Conservation (phyloP, 2,113 vertebrate genomes). For the Fukomys damarensis region DNA sequence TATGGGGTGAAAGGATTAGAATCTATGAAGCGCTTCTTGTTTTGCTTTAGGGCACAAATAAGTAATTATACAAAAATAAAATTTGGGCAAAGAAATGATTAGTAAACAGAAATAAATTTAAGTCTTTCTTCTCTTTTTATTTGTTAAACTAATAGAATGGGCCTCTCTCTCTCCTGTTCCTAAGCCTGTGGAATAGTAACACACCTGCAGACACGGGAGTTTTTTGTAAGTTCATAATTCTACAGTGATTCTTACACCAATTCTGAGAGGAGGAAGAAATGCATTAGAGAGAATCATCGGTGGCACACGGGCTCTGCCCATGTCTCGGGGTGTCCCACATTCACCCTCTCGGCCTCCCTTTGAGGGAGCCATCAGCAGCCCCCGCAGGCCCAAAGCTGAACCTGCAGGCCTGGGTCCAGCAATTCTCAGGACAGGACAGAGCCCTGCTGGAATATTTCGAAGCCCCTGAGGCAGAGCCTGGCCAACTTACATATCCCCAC, state of each 20-base stretch:
- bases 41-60: slow-evolving; percentile 29
- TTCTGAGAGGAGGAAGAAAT: not conserved
- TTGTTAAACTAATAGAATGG: not conserved
- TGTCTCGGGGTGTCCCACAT: not conserved
- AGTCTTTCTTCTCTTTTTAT: not conserved
- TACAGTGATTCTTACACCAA: not conserved
- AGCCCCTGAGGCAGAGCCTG: not conserved
- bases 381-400: not conserved
- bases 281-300: not conserved
- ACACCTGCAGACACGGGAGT: not conserved
- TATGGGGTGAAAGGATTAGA: not conserved
- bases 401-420: fast-evolving
- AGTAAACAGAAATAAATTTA: not conserved
- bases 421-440: not conserved
- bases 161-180: not conserved
- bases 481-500: not conserved
- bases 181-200: not conserved
- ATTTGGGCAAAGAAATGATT: not conserved
- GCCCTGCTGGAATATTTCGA: not conserved
- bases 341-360: not conserved
- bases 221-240: not conserved
- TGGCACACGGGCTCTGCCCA: not conserved
- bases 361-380: not conserved
- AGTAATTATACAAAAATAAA: not conserved
- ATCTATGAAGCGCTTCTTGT: not conserved